These are phyloP conservation scores for Peromyscus nudipes DNA, from an alignment of 2,797 vertebrate species.

Conservation along the genomic window DNA sequence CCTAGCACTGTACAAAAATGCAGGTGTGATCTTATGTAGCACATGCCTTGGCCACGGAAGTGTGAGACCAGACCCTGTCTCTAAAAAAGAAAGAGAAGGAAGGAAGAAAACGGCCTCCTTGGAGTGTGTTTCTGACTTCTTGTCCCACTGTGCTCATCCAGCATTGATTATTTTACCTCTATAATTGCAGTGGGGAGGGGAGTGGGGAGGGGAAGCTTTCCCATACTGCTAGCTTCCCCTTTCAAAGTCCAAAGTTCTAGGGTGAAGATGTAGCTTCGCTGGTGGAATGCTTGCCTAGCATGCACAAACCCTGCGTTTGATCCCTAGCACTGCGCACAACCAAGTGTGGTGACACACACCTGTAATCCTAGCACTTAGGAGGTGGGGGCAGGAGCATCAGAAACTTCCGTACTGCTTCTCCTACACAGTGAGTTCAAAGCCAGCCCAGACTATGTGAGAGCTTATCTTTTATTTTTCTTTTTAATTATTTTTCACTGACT, in stretches of 20 bases:
- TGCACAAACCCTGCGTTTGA: not conserved
- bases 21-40: not conserved
- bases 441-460: not conserved
- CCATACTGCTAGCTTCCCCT: not conserved
- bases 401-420: not conserved
- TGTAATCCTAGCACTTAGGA: not conserved
- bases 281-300: not conserved
- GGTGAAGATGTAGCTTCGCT: not conserved
- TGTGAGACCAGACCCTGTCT: not conserved
- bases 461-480: not conserved
- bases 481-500: not conserved
- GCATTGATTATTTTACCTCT: not conserved
- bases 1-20: not conserved
- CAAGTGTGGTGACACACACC: not conserved
- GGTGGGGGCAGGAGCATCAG: not conserved
- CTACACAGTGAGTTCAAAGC: not conserved
- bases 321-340: not conserved
- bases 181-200: not conserved
- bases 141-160: not conserved
- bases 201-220: conserved; percentile 5
- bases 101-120: not conserved
- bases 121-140: not conserved
- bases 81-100: not conserved
- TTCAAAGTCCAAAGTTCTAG: conserved; percentile 12
- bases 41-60: not conserved